phyloP scores from a whole-genome alignment of 2,888 invertebrate species.

The Leucania comma region DNA sequence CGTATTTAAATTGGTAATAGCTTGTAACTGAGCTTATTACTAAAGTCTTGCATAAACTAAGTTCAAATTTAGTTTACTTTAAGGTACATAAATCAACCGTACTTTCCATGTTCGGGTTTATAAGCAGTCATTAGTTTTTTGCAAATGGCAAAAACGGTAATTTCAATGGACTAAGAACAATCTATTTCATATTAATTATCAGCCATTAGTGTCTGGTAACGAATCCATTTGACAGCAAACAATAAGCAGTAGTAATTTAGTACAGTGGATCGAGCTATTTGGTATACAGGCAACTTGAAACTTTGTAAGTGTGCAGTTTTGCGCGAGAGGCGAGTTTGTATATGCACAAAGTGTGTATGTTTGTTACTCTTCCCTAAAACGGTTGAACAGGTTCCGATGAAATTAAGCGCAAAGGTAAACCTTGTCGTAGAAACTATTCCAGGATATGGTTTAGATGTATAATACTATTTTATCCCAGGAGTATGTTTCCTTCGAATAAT shows the following conservation, averaged over 20 bases:
- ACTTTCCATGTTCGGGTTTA: slow-evolving; percentile 9
- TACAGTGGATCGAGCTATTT: slow-evolving; percentile 17
- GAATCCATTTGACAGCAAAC: slow-evolving; percentile 42
- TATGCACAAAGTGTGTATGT: no score
- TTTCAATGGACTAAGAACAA: slow-evolving; percentile 22
- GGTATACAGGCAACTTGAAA: background rate
- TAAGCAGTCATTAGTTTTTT: slow-evolving; percentile 1
- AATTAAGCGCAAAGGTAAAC: no score
- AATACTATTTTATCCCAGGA: no score
- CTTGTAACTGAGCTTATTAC: slow-evolving; percentile 51
- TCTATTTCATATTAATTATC: slow-evolving; percentile 41
- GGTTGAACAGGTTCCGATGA: no score
- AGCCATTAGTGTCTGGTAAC: slow-evolving; percentile 48
- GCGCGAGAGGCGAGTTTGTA: no score
- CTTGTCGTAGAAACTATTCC: no score
- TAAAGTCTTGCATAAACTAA: slow-evolving; percentile 17
- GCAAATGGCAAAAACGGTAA: background rate
- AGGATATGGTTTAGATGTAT: no score
- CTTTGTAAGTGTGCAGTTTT: background rate
- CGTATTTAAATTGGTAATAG: slow-evolving; percentile 68
- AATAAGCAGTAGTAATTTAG: slow-evolving; percentile 46
- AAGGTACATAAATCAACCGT: slow-evolving; percentile 16
- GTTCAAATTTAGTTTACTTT: slow-evolving; percentile 22
- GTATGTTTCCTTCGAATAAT: no score
- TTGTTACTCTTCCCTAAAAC: no score